Conservation (phyloP, 2,113 vertebrate species). For the Lonchura striata region DNA sequence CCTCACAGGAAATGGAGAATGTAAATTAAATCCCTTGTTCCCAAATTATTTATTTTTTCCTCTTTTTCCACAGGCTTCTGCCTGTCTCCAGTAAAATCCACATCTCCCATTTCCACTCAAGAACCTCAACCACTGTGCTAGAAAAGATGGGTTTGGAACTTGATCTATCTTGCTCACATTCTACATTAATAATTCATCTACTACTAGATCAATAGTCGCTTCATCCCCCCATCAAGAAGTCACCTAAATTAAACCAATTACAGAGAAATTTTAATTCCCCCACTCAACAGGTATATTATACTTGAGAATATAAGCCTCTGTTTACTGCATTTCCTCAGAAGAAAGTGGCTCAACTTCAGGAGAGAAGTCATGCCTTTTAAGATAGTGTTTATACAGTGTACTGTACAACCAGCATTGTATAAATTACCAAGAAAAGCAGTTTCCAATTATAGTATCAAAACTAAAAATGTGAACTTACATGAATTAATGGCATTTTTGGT, state of each 20-base stretch:
- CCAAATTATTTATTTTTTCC: not conserved
- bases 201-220: not conserved
- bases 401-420: not conserved
- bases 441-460: not conserved
- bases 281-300: not conserved
- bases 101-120: not conserved
- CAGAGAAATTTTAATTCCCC: not conserved
- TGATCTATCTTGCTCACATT: accelerated
- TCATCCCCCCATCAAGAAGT: not conserved
- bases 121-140: not conserved
- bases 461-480: not conserved
- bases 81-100: not conserved
- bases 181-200: not conserved
- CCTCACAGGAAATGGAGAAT: not conserved
- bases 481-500: not conserved
- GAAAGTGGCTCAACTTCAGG: not conserved
- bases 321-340: not conserved
- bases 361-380: not conserved
- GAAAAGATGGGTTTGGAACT: not conserved
- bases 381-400: not conserved
- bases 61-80: not conserved
- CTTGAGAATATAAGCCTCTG: not conserved
- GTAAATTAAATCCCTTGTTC: not conserved
- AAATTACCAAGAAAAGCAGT: not conserved
- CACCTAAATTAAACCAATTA: not conserved